Conservation (phyloP, 37 sponge, comb jelly and placozoan species). For the Theonella swinhoei region DNA sequence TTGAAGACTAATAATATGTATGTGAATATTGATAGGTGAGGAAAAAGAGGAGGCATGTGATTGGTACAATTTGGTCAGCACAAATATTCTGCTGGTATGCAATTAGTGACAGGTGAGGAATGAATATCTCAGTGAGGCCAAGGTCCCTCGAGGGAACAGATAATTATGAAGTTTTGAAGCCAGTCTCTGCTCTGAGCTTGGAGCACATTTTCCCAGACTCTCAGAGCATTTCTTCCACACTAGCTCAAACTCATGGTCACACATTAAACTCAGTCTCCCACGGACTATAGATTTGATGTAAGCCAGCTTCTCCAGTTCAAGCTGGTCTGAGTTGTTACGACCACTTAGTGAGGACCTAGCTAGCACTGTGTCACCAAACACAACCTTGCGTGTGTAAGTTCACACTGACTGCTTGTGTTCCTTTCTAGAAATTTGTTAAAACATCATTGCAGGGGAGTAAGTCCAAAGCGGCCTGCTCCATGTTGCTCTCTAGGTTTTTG, state of each 20-base stretch:
- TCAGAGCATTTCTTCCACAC: neutral
- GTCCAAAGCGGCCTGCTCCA: too few species aligned
- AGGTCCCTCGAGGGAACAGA: neutral
- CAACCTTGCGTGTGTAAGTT: too few species aligned
- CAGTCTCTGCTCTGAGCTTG: neutral
- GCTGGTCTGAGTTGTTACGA: neutral
- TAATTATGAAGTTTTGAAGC: neutral
- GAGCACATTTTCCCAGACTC: neutral
- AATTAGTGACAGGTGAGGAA: neutral
- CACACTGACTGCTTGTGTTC: too few species aligned
- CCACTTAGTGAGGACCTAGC: constrained; percentile 3
- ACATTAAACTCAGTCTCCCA: neutral
- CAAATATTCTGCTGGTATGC: neutral
- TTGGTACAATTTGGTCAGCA: neutral
- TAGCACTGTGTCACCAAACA: too few species aligned
- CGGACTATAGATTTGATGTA: neutral
- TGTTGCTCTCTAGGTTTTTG: too few species aligned
- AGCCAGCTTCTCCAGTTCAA: neutral
- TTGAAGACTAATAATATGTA: neutral
- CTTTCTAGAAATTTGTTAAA: too few species aligned
- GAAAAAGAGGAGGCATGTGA: neutral
- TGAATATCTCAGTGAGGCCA: neutral
- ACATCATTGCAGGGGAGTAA: too few species aligned
- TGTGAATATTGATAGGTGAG: neutral
- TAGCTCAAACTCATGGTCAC: neutral